phyloP scores from a whole-genome alignment of 2,888 invertebrate species.

The Diploptera punctata region DNA sequence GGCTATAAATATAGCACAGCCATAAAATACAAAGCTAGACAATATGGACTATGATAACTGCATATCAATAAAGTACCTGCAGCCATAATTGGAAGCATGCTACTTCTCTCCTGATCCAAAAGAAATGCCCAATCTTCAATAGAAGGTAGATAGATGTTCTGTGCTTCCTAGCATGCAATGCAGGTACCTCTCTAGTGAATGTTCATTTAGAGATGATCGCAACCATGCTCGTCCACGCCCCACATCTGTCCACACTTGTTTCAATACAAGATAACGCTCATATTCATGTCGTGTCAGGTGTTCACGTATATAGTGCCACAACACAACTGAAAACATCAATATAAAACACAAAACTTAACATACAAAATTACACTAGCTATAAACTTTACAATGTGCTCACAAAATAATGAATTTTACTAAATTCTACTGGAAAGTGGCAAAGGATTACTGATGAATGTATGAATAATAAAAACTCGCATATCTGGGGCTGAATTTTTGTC shows the following conservation, averaged over 20 bases:
- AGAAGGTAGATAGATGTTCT: conserved; percentile 68
- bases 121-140: conserved; percentile 88
- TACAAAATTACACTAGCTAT: too few species aligned
- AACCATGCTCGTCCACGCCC: conserved; percentile 90
- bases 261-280: conserved; percentile 79
- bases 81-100: conserved; percentile 83
- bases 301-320: conserved; percentile 80
- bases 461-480: too few species aligned
- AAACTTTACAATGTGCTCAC: too few species aligned
- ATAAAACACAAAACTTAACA: too few species aligned
- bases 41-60: too few species aligned
- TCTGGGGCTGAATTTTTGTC: too few species aligned
- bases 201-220: conserved; percentile 88
- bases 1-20: too few species aligned
- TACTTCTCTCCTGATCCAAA: conserved; percentile 77
- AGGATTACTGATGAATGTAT: too few species aligned
- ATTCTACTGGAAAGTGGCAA: too few species aligned
- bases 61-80: too few species aligned
- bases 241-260: conserved; percentile 72
- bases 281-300: conserved; percentile 88
- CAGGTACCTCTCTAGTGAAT: conserved; percentile 83
- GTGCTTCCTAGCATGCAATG: conserved; percentile 74
- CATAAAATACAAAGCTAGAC: too few species aligned
- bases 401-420: too few species aligned
- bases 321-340: conserved; percentile 64